A percentile compares a stretch with the other conserved stretches of the same genome.
These are phyloP conservation scores for Cossypha heuglini DNA, from an alignment of 2,797 vertebrate genomes.

Conservation along the genomic window DNA sequence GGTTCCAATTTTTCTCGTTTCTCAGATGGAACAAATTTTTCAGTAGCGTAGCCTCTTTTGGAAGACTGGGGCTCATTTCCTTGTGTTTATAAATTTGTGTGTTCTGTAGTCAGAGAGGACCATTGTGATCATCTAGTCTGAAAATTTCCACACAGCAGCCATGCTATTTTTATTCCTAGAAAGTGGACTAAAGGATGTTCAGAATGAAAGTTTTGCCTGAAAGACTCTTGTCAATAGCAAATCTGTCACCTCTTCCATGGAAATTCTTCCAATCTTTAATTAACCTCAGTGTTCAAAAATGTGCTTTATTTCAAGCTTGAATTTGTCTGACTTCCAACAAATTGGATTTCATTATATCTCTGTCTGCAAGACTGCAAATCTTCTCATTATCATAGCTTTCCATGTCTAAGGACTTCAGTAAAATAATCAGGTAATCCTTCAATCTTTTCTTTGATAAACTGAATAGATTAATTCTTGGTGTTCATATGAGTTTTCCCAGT, in stretches of 20 bases:
- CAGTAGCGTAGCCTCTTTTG: neutral
- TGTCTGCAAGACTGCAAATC: conserved; percentile 12
- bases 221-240: neutral
- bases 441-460: neutral
- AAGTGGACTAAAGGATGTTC: neutral
- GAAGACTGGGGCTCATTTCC: neutral
- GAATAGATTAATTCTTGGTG: neutral
- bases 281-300: conserved; percentile 1
- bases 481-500: neutral
- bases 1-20: neutral
- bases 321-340: conserved; percentile 11
- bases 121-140: neutral
- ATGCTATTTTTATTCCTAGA: neutral
- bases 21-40: neutral
- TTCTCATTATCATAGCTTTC: conserved; percentile 29
- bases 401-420: neutral
- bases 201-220: neutral
- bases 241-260: neutral
- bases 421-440: conserved; percentile 26
- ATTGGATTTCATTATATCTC: conserved; percentile 21
- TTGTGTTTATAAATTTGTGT: neutral
- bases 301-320: conserved; percentile 1
- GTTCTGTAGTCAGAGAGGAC: neutral
- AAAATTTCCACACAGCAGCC: neutral
- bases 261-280: neutral